phyloP scores from a whole-genome alignment of 2,888 invertebrate species.

The Sthenelais limicola region DNA sequence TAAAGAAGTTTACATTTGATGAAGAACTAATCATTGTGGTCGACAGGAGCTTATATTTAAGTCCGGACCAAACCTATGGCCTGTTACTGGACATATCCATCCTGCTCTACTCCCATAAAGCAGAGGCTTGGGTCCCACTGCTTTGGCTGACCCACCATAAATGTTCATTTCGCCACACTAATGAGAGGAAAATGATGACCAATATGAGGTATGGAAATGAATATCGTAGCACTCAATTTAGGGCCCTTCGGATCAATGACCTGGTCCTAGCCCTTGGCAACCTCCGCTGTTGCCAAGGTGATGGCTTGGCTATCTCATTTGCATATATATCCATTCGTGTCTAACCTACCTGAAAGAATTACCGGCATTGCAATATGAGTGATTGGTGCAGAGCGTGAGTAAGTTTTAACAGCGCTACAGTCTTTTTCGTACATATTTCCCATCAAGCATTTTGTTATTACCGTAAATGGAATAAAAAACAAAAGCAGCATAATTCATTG shows the following conservation, averaged over 20 bases:
- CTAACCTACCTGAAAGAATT: slow-evolving; percentile 34
- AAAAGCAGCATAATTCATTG: too few species aligned
- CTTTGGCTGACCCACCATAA: slow-evolving; percentile 31
- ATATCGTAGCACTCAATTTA: slow-evolving; percentile 38
- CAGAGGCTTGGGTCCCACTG: slow-evolving; percentile 29
- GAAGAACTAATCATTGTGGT: too few species aligned
- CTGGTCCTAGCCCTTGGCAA: slow-evolving; percentile 13
- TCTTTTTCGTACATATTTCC: too few species aligned
- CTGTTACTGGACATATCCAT: too few species aligned
- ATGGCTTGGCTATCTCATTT: slow-evolving; percentile 20
- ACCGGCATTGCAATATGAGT: slow-evolving; percentile 31
- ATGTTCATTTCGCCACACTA: slow-evolving; percentile 38
- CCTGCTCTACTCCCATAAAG: too few species aligned
- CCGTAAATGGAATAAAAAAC: too few species aligned
- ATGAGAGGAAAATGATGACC: slow-evolving; percentile 38
- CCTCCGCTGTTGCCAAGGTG: slow-evolving; percentile 33
- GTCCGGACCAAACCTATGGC: too few species aligned
- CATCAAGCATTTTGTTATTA: too few species aligned
- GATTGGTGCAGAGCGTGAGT: too few species aligned
- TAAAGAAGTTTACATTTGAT: too few species aligned
- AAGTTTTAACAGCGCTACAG: too few species aligned
- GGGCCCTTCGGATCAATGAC: slow-evolving; percentile 26
- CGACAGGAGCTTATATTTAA: too few species aligned
- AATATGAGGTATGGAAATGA: slow-evolving; percentile 39
- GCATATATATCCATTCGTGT: slow-evolving; percentile 36